Conservation (phyloP, 2,797 vertebrate genomes). For the Rhincodon typus region DNA sequence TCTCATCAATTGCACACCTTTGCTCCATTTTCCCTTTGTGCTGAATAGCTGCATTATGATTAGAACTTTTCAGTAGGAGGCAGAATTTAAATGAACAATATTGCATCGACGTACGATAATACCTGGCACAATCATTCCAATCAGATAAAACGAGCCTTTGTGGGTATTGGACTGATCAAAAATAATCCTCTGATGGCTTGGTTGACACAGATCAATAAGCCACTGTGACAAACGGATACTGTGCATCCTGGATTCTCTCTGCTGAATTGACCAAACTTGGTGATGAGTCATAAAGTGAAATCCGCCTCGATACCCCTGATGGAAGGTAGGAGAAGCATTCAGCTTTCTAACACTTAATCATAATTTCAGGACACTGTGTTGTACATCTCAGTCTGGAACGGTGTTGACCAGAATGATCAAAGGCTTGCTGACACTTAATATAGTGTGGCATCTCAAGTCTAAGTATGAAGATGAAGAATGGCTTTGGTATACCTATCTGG, state of each 20-base stretch:
- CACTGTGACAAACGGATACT: not conserved
- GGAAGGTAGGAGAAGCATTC: not conserved
- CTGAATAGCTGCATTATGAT: slow-evolving; percentile 11
- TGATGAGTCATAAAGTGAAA: not conserved
- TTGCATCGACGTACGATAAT: not conserved
- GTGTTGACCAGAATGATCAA: not conserved
- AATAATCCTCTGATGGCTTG: not conserved
- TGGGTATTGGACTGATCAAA: not conserved
- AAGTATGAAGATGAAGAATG: not conserved
- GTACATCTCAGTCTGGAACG: not conserved
- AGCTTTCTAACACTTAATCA: not conserved
- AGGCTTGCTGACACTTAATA: not conserved
- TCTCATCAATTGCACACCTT: slow-evolving; percentile 18
- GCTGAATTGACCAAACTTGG: not conserved
- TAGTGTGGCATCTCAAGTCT: not conserved
- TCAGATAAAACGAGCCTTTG: not conserved
- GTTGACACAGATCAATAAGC: not conserved
- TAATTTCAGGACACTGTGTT: not conserved
- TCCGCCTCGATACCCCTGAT: not conserved
- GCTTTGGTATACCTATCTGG: not conserved
- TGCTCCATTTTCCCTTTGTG: not conserved
- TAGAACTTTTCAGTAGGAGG: not conserved
- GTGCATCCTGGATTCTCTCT: not conserved
- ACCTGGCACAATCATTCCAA: not conserved
- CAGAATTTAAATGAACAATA: not conserved